Evolutionary conservation across 2,113 vertebrate genomes (phyloP), one percentile per base, ranked within the genome.

Genomic region (Nibea albiflora): DNA sequence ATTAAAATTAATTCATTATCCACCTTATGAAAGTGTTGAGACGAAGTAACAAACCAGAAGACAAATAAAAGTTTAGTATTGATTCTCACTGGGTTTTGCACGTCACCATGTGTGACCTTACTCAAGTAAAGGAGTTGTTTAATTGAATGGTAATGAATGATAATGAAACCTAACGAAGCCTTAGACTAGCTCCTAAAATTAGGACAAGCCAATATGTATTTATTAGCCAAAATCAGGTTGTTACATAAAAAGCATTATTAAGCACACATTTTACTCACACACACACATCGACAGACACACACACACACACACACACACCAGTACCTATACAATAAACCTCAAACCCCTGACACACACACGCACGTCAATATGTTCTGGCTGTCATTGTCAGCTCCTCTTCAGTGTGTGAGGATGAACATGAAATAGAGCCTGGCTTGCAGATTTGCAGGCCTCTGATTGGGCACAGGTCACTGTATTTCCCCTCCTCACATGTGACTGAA

Each of bases 361-460:
- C 35, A 62, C n/a, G 57, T 57, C 58, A 49, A 74, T 79, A 75
- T 73, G 12, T 20, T 11, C 73, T 54, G 44, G 16, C 57, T 62
- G 35, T 60, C 50, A 62, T 1, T 4, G 47, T 80, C 65, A 78
- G 57, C 76, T 67, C 16, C 20, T 22, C 44, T 49, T 53, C 44
- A 77, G 58, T 50, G 42, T 67, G 39, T 52, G 57, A 31, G 24
- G 69, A 57, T 46, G 50, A 76, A 60, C 24, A 46, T 76, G 79
- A 83, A 71, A 81, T 68, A 69, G 35, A 71, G 66, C 73, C 24
- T 19, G 11, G 20, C 70, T 67, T 89, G 74, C 73, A 82, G 66
- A 78, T 80, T 50, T 47, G 17, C 11, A 53, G 31, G 19, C 68
- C 62, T 49, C n/a, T 16, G 12, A 35, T 47, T 63, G 66, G 2